These are phyloP conservation scores for Platycercus adscitus DNA, from an alignment of 2,113 vertebrate species.

Conservation along the genomic window DNA sequence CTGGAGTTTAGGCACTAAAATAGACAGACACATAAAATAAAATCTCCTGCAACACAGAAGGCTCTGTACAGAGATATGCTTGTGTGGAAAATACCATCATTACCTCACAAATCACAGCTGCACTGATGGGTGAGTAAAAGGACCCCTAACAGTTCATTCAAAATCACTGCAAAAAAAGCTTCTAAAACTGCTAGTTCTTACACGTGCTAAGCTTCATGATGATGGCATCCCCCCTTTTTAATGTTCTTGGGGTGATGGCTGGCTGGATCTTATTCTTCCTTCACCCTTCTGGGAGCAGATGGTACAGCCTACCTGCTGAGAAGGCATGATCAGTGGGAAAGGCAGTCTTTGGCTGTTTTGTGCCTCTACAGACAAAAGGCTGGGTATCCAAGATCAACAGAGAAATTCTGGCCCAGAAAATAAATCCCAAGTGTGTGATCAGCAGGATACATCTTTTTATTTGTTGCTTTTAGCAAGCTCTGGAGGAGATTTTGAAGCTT, in stretches of 20 bases:
- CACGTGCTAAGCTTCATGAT: not conserved
- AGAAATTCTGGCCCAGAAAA: slow-evolving; percentile 36
- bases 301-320: slow-evolving; percentile 10
- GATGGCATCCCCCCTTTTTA: not conserved
- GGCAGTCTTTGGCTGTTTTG: not conserved
- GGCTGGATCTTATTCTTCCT: not conserved
- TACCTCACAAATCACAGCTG: not conserved
- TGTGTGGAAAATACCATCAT: not conserved
- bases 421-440: not conserved
- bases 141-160: not conserved
- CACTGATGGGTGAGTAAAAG: not conserved
- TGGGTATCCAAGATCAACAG: slow-evolving; percentile 34
- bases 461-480: slow-evolving; percentile 34
- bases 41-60: not conserved
- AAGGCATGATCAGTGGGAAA: not conserved
- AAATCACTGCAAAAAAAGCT: not conserved
- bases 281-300: slow-evolving; percentile 15
- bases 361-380: not conserved
- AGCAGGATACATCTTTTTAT: slow-evolving; percentile 32
- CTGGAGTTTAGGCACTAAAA: slow-evolving; percentile 76
- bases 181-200: not conserved
- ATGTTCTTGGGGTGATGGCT: not conserved
- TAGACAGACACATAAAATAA: not conserved
- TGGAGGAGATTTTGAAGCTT: not conserved
- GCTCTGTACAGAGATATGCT: not conserved